phyloP scores from a whole-genome alignment of 2,797 vertebrate genomes.

The Poeciliopsis infans region DNA sequence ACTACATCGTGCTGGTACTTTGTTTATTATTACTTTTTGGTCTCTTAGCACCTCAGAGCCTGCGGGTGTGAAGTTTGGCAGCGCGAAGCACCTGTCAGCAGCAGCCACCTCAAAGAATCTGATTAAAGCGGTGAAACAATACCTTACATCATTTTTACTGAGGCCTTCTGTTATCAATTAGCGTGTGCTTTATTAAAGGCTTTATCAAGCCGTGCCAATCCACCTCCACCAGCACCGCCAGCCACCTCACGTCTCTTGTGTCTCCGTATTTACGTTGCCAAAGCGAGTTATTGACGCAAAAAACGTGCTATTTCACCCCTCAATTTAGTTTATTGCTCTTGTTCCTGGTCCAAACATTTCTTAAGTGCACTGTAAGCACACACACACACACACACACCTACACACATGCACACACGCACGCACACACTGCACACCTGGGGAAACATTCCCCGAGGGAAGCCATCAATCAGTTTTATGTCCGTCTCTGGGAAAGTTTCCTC shows the following conservation, averaged over 20 bases:
- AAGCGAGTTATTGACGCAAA: slow-evolving; percentile 62
- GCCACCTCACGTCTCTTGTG: slow-evolving; percentile 44
- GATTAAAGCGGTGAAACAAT: slow-evolving; percentile 26
- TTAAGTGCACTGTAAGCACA: slow-evolving; percentile 60
- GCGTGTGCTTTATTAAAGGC: slow-evolving; percentile 30
- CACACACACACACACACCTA: slow-evolving; percentile 48
- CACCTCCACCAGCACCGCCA: slow-evolving; percentile 19
- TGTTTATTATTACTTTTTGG: slow-evolving; percentile 51
- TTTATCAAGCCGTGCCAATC: slow-evolving; percentile 28
- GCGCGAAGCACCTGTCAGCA: slow-evolving; percentile 43
- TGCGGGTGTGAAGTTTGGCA: slow-evolving; percentile 62
- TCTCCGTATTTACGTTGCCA: slow-evolving; percentile 49
- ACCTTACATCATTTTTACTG: slow-evolving; percentile 16
- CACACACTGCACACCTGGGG: slow-evolving; percentile 82
- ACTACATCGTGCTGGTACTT: slow-evolving; percentile 45
- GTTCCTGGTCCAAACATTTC: slow-evolving; percentile 79
- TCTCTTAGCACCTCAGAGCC: slow-evolving; percentile 52
- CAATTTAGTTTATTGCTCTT: slow-evolving; percentile 79
- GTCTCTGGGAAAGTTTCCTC: slow-evolving; percentile 83
- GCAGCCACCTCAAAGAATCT: slow-evolving; percentile 45
- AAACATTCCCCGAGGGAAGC: slow-evolving; percentile 84
- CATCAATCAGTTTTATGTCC: slow-evolving; percentile 86
- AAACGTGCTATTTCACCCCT: slow-evolving; percentile 68
- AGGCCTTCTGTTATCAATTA: slow-evolving; percentile 50
- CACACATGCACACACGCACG: slow-evolving; percentile 55